Evolutionary conservation across 2,113 vertebrate species (phyloP), one percentile per base, ranked within the genome.

Genomic region (Pseudonaja textilis): DNA sequence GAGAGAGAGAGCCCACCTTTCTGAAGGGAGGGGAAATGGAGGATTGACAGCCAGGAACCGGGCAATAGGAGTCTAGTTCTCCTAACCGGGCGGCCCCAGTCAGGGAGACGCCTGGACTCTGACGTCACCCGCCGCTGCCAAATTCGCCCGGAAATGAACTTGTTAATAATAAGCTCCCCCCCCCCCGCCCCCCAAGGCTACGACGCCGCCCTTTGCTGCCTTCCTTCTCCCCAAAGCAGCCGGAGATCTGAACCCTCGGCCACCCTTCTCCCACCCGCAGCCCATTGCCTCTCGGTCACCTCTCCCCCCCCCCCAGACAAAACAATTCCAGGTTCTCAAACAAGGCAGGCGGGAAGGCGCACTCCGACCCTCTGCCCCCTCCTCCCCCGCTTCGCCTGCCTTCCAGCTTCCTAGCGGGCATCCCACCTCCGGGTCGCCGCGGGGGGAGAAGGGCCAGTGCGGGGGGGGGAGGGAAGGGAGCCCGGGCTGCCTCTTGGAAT

Each of bases 61-160:
- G 97, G 97, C 97, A 97, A 96, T 93, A 90, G 96, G 96, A 97
- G 95, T 95, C 95, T 92, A 94, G 95, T 96, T 97, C 96, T 95
- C 96, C 93, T 93, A 89, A 96, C 97, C 93, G 95, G n/a, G 95
- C 96, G 93, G 95, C 97, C 97, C 98, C 98, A 98, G 98, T 98
- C 98, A 98, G 97, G 96, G 96, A 97, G 98, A 99, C 98, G 98
- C 98, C 98, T 98, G 96, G 95, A 42, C 96, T 97, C 97, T 99
- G 98, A 99, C 98, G 98, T 99, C 98, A 99, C 96, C 95, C 97
- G 97, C 96, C 96, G 95, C 95, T 96, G 94, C 96, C 96, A 97
- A 96, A 97, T 97, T 97, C 97, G 96, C 97, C 97, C 98, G 97
- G 98, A 98, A 98, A 97, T 98, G 97, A 98, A 98, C 97, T 98